Percentiles rank a stretch among this genome's conserved stretches.
Evolutionary conservation across 2,113 vertebrate species (phyloP).

Genomic region (Toxostoma redivivum): DNA sequence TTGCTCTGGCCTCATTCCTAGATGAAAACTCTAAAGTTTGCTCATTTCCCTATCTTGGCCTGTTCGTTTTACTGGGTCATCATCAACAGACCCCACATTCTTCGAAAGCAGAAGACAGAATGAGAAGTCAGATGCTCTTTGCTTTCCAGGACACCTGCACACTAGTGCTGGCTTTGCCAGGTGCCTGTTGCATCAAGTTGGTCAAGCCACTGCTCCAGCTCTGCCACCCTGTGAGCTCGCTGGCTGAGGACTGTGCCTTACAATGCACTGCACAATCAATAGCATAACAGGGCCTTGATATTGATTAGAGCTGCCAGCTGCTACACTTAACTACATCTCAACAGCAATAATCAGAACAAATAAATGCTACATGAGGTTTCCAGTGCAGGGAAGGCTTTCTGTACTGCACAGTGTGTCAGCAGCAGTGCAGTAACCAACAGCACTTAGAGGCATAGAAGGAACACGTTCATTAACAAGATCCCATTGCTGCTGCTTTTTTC

Average conservation of each 20-base stretch:
- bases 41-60: neutral
- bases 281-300: neutral
- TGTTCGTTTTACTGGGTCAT: neutral
- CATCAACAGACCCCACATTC: neutral
- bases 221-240: accelerated
- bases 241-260: neutral
- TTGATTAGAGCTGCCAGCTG: neutral
- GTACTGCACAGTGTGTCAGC: neutral
- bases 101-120: neutral
- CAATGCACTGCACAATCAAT: neutral
- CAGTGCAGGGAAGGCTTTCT: neutral
- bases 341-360: neutral
- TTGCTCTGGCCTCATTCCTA: neutral
- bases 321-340: neutral
- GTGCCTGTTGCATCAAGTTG: neutral
- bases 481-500: neutral
- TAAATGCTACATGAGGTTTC: neutral
- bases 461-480: neutral
- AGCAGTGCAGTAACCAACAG: neutral
- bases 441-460: neutral
- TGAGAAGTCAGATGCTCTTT: neutral
- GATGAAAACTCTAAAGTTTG: neutral
- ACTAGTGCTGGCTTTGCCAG: neutral
- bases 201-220: neutral
- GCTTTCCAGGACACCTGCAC: neutral